Base-by-base conservation (phyloP, 2,797 vertebrate genomes). In the Alfaro cultratus region DNA sequence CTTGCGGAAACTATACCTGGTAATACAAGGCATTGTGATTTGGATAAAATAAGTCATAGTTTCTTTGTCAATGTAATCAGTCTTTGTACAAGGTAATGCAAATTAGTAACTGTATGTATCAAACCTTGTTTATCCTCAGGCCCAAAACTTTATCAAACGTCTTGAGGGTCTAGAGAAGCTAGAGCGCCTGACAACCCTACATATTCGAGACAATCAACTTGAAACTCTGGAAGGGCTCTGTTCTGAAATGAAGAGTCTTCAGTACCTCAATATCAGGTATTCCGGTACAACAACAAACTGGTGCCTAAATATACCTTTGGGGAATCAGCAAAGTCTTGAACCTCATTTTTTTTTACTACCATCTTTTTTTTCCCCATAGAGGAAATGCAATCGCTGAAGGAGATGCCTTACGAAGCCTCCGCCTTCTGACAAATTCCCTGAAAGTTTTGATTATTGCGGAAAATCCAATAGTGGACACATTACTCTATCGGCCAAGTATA, bases 191-290 rank as follows among this genome's bases (percentile, higher is more conserved):
- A 95, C 93, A 45, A 96, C 91, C 13, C 94, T 99, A 88, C 97
- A 99, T 83, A 95, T 99, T 57, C 95, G 98, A 91, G 96, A 98
- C 91, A 99, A 99, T 94, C 94, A 95, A 81, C 91, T 99, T 3
- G 91, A 96, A 77, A 92, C 81, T 73, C 89, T 99, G 85, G 92
- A 95, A 26, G 98, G 98, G 78, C 96, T 99, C 85, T 96, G 91
- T 31, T 76, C 85, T 11, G 94, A 90, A 70, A 96, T 99, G 97
- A 97, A 94, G 84, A 94, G 95, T 76, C 94, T 99, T 73, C 96
- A 97, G 77, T 99, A 99, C 91, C 95, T 99, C 76, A 99, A 99
- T 79, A 75, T 93, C 86, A 94, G 91, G 93, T 94, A 86, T 41
- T 71, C 5, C 11, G 57, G 34, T n/a, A n/a, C 16, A 73, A 45